phyloP scores from a whole-genome alignment of 2,113 vertebrate genomes.

The Petaurus breviceps region DNA sequence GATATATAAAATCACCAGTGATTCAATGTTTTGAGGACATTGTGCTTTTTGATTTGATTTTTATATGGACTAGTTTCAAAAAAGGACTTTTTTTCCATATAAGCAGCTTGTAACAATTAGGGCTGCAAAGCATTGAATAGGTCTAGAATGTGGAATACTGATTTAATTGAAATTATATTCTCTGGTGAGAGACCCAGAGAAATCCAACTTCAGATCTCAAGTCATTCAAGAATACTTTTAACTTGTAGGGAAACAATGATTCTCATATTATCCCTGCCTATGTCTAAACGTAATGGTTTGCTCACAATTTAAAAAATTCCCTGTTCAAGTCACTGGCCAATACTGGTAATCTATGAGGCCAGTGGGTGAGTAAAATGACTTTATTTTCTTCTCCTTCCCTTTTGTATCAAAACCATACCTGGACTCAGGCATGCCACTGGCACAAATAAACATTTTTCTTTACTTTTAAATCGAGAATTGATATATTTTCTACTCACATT shows the following conservation, averaged over 20 bases:
- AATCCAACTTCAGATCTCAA: not conserved
- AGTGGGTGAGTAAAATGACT: not conserved
- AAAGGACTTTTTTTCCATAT: not conserved
- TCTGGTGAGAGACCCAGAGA: not conserved
- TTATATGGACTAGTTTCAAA: not conserved
- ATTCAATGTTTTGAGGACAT: not conserved
- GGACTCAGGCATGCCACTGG: not conserved
- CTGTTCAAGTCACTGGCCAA: not conserved
- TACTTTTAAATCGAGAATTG: not conserved
- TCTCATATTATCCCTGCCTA: not conserved
- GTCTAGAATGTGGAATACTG: not conserved
- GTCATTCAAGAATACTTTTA: not conserved
- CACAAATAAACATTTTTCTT: not conserved
- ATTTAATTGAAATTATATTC: not conserved
- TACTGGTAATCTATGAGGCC: not conserved
- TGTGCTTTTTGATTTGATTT: not conserved
- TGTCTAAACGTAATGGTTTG: not conserved
- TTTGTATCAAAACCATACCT: not conserved
- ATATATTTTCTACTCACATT: not conserved
- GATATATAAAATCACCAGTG: not conserved
- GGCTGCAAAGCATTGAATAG: not conserved
- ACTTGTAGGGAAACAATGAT: not conserved
- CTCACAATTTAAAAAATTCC: not conserved
- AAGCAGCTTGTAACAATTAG: not conserved
- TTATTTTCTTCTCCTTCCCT: not conserved